These are phyloP conservation scores for Chrysomallon squamiferum DNA, from an alignment of 1,140 invertebrate genomes.

Conservation along the genomic window DNA sequence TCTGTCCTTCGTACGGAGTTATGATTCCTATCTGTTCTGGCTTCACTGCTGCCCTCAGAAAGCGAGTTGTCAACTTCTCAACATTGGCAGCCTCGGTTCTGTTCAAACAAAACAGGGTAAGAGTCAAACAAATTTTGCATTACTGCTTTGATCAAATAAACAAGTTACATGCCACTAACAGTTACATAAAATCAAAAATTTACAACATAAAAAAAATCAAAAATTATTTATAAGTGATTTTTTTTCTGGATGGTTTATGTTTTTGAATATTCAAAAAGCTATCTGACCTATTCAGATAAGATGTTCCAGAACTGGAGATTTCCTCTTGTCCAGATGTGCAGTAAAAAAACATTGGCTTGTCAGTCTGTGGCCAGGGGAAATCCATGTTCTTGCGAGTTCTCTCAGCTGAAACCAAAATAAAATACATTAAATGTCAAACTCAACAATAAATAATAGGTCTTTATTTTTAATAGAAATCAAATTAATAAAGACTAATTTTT, in stretches of 20 bases:
- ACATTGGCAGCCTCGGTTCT: conserved; percentile 98
- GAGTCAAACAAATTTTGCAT: not conserved
- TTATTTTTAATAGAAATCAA: too few relatives aligned
- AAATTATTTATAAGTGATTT: too few relatives aligned
- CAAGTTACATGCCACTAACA: not conserved
- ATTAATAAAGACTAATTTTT: too few relatives aligned
- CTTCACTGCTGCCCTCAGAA: conserved; percentile 89
- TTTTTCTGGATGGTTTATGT: too few relatives aligned
- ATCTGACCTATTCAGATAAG: conserved; percentile 85
- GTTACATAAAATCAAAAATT: not conserved
- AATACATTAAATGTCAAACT: not conserved
- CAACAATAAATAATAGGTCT: too few relatives aligned
- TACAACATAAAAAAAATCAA: not conserved
- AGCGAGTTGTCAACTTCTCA: conserved; percentile 82
- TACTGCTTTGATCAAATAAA: not conserved
- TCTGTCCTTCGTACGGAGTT: conserved; percentile 98
- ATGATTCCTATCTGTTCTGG: conserved; percentile 99
- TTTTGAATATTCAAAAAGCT: too few relatives aligned
- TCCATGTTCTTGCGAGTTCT: conserved; percentile 88
- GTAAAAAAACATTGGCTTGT: conserved; percentile 99
- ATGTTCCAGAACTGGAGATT: conserved; percentile 97
- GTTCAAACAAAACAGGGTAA: too few relatives aligned
- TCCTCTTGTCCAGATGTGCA: conserved; percentile 97
- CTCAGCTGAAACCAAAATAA: conserved; percentile 72
- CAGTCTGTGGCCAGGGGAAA: conserved; percentile 96